Conservation (phyloP, 1,140 invertebrate genomes). For the Drosophila takahashii region DNA sequence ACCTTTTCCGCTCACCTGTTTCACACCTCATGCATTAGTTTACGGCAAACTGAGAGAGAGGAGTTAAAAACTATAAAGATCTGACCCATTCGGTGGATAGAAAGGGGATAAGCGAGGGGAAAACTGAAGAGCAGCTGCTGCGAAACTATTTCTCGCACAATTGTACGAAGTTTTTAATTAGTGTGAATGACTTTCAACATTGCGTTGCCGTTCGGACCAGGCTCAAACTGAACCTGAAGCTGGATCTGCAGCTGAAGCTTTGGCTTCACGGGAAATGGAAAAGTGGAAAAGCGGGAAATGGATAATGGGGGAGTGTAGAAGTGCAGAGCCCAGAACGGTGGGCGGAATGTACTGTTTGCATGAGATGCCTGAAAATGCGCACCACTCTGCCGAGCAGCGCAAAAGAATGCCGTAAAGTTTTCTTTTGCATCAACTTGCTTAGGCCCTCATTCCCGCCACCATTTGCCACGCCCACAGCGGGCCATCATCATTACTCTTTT, state of each 20-base stretch:
- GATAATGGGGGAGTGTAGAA: neutral
- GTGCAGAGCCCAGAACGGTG: neutral
- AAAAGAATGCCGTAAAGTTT: slow-evolving; percentile 59
- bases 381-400: neutral
- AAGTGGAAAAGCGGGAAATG: slow-evolving; percentile 12
- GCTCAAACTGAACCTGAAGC: slow-evolving; percentile 18
- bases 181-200: slow-evolving; percentile 83
- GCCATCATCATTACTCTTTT: slow-evolving; percentile 31
- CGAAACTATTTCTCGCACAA: slow-evolving; percentile 81
- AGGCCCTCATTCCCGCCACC: neutral
- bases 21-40: slow-evolving; percentile 35
- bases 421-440: slow-evolving; percentile 47
- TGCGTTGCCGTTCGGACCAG: slow-evolving; percentile 55
- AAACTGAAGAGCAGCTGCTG: slow-evolving; percentile 60
- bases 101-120: neutral
- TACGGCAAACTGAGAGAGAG: neutral
- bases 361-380: slow-evolving; percentile 74
- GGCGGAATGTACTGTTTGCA: slow-evolving; percentile 52
- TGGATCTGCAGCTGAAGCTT: slow-evolving; percentile 8
- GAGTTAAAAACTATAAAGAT: slow-evolving; percentile 56
- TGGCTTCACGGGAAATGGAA: slow-evolving; percentile 8
- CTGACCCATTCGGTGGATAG: slow-evolving; percentile 21
- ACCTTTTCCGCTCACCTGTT: slow-evolving; percentile 1
- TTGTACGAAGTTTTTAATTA: slow-evolving; percentile 84
- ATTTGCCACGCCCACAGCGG: neutral